These are phyloP conservation scores for Hyperoplus immaculatus DNA, from an alignment of 2,797 vertebrate species.

Conservation along the genomic window DNA sequence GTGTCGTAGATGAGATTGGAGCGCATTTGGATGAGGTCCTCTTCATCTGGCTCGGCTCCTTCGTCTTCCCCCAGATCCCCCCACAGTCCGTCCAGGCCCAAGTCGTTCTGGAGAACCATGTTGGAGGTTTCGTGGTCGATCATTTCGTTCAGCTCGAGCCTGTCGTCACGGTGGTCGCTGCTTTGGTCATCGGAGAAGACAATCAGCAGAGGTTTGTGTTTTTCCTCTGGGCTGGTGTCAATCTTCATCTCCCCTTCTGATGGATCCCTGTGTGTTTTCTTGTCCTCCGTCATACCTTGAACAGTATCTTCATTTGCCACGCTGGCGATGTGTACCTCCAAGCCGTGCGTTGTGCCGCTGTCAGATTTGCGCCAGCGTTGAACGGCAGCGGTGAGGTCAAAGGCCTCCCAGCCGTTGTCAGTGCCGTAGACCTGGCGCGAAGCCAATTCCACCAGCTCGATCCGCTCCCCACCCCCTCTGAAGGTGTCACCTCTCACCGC, in stretches of 20 bases:
- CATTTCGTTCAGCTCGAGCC: constrained; percentile 94
- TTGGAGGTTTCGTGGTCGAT: constrained; percentile 91
- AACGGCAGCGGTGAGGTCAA: constrained; percentile 91
- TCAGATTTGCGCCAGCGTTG: constrained; percentile 90
- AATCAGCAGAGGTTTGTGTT: constrained; percentile 93
- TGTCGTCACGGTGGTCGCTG: constrained; percentile 89
- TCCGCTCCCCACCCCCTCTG: constrained; percentile 46
- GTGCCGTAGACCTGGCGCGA: constrained; percentile 92
- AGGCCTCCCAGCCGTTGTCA: constrained; percentile 94
- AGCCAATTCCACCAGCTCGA: constrained; percentile 84
- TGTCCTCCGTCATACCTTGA: constrained; percentile 47
- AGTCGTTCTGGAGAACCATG: constrained; percentile 79
- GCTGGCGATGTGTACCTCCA: constrained; percentile 95
- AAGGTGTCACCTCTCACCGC: constrained; percentile 41
- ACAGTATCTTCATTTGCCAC: constrained; percentile 56
- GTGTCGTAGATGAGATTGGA: constrained; percentile 98
- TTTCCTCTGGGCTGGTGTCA: constrained; percentile 90
- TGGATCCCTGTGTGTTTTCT: constrained; percentile 36
- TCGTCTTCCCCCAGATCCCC: constrained; percentile 67
- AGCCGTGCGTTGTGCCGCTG: constrained; percentile 85
- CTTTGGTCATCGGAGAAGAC: constrained; percentile 97
- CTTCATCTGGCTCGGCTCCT: constrained; percentile 88
- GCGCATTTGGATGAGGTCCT: constrained; percentile 94
- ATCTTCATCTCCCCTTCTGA: constrained; percentile 88
- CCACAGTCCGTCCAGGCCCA: constrained; percentile 79